These are phyloP conservation scores for Anisognathus igniventris DNA, from an alignment of 2,797 vertebrate genomes.

Conservation along the genomic window DNA sequence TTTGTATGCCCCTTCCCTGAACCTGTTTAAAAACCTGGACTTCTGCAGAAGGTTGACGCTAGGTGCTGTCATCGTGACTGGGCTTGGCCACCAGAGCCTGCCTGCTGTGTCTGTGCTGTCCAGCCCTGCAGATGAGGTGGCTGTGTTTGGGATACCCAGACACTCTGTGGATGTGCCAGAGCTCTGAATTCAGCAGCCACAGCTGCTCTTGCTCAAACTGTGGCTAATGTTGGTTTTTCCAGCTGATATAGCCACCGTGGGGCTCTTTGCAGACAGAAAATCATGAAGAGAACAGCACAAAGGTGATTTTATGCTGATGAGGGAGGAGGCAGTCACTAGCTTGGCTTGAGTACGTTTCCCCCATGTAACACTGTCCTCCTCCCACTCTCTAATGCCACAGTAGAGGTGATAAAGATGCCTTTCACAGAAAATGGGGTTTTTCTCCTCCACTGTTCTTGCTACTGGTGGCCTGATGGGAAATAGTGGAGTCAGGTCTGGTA, in stretches of 20 bases:
- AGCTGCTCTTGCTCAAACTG: not conserved
- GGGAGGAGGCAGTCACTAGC: not conserved
- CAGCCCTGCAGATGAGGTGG: not conserved
- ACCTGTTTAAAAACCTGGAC: not conserved
- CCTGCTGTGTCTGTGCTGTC: not conserved
- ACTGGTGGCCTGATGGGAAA: not conserved
- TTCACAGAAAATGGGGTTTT: not conserved
- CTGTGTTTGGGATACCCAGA: not conserved
- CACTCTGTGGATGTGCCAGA: not conserved
- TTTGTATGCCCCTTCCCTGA: not conserved
- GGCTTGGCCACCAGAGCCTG: not conserved
- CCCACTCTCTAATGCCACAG: not conserved
- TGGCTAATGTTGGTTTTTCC: not conserved
- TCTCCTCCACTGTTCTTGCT: not conserved
- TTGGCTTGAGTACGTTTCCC: not conserved
- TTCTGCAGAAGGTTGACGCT: not conserved
- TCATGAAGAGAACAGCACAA: not conserved
- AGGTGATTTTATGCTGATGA: not conserved
- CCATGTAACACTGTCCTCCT: not conserved
- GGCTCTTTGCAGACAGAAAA: not conserved
- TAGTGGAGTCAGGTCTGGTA: not conserved
- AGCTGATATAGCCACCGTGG: accelerated
- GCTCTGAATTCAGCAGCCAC: not conserved
- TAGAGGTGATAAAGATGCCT: not conserved
- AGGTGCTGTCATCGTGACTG: not conserved